phyloP scores from a whole-genome alignment of 2,797 vertebrate species.

The Syncerus caffer region DNA sequence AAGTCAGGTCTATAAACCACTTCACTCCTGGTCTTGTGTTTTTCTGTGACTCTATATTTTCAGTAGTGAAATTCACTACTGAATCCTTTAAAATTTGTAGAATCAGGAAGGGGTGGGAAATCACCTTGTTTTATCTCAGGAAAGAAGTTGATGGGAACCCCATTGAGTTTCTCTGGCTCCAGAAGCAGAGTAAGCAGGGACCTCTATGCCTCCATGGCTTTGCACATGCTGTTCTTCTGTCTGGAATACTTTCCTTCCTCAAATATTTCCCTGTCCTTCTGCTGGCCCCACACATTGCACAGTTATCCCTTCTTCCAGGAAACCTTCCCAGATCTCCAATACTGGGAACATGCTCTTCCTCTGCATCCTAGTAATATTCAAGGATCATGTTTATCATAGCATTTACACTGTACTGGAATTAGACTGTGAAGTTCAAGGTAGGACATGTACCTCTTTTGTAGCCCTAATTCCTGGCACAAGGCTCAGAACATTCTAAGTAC shows the following conservation, averaged over 20 bases:
- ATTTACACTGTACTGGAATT: background rate
- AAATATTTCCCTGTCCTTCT: background rate
- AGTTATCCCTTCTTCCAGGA: background rate
- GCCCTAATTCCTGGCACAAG: background rate
- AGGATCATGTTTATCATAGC: background rate
- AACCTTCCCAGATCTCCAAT: background rate
- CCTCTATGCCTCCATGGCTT: background rate
- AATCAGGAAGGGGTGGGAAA: background rate
- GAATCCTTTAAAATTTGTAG: background rate
- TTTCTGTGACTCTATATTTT: background rate
- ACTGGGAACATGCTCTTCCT: background rate
- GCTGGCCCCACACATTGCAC: background rate
- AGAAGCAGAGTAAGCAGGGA: background rate
- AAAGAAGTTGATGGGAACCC: background rate
- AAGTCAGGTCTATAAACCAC: background rate
- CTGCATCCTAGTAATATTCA: background rate
- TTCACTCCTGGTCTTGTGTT: background rate
- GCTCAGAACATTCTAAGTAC: background rate
- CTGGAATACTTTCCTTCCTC: background rate
- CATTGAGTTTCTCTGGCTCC: background rate
- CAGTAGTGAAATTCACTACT: background rate
- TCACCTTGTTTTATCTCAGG: background rate
- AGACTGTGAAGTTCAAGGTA: background rate
- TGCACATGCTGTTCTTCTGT: background rate
- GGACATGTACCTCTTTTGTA: background rate